Evolutionary conservation across 2,113 vertebrate genomes (phyloP).

Genomic region (Clarias gariepinus): DNA sequence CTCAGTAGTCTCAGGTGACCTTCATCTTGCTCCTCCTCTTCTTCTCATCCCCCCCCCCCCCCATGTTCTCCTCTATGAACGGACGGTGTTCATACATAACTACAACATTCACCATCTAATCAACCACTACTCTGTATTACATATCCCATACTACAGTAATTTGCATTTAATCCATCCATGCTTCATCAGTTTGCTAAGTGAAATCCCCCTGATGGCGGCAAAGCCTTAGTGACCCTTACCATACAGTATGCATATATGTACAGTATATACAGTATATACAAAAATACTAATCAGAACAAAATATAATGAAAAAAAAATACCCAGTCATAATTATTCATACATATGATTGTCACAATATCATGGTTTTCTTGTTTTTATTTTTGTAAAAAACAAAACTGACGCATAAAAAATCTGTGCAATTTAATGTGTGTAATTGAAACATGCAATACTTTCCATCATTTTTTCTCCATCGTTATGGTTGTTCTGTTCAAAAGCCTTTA

Average conservation of each 20-base stretch:
- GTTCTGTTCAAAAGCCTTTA: constrained; percentile 10
- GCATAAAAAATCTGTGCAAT: not conserved
- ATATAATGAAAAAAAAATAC: not conserved
- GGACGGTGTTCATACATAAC: not conserved
- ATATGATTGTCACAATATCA: not conserved
- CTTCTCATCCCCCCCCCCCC: not conserved
- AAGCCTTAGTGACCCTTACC: not conserved
- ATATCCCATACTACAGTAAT: not conserved
- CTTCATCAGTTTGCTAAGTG: not conserved
- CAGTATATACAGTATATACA: not conserved
- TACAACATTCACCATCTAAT: not conserved
- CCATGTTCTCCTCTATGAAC: not conserved
- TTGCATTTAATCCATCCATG: not conserved
- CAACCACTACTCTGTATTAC: not conserved
- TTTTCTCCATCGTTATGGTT: not conserved
- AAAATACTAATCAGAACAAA: not conserved
- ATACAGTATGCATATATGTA: not conserved
- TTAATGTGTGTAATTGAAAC: not conserved
- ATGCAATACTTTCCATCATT: not conserved
- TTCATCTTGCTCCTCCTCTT: not conserved
- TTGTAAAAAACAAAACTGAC: too few species aligned
- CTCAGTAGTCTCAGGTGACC: not conserved
- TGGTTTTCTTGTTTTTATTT: not conserved
- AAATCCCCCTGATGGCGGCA: not conserved
- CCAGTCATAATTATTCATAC: not conserved